phyloP scores from a whole-genome alignment of 1,140 invertebrate species.

The Trissolcus basalis region DNA sequence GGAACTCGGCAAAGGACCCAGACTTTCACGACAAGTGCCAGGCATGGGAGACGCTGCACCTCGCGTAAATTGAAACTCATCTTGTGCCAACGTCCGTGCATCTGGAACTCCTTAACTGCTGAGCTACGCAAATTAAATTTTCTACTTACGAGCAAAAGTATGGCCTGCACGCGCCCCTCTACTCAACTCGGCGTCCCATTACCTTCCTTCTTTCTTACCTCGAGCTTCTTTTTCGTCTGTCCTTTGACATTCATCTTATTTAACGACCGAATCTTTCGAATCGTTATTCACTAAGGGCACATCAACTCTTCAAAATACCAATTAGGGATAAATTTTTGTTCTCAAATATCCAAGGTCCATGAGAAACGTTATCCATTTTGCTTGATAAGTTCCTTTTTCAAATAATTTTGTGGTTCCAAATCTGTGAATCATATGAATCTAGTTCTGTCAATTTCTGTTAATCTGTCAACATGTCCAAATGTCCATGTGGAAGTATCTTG shows the following conservation, averaged over 20 bases:
- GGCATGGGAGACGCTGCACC: conserved; percentile 51
- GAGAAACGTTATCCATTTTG: background rate
- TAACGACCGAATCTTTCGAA: conserved; percentile 44
- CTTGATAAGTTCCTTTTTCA: too few relatives aligned
- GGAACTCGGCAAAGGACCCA: conserved; percentile 46
- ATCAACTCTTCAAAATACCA: conserved; percentile 24
- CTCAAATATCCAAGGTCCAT: background rate
- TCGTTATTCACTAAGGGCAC: conserved; percentile 31
- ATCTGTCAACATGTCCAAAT: too few relatives aligned
- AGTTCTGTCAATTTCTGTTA: too few relatives aligned
- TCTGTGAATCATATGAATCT: too few relatives aligned
- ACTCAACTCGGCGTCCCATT: conserved; percentile 18
- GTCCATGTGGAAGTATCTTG: too few relatives aligned
- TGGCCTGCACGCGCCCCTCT: conserved; percentile 48
- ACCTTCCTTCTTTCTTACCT: conserved; percentile 42
- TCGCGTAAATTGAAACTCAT: conserved; percentile 70
- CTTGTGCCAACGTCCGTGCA: conserved; percentile 64
- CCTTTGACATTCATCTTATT: conserved; percentile 37
- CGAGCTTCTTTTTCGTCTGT: conserved; percentile 27
- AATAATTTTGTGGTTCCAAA: too few relatives aligned
- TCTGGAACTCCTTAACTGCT: conserved; percentile 70
- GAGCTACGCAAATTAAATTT: conserved; percentile 75
- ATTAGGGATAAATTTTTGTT: conserved; percentile 25
- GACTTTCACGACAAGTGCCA: conserved; percentile 57
- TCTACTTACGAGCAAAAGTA: conserved; percentile 67